Percentiles rank a stretch among this genome's conserved stretches.
Conservation (phyloP, 2,113 vertebrate genomes). For the Spermophilus dauricus region DNA sequence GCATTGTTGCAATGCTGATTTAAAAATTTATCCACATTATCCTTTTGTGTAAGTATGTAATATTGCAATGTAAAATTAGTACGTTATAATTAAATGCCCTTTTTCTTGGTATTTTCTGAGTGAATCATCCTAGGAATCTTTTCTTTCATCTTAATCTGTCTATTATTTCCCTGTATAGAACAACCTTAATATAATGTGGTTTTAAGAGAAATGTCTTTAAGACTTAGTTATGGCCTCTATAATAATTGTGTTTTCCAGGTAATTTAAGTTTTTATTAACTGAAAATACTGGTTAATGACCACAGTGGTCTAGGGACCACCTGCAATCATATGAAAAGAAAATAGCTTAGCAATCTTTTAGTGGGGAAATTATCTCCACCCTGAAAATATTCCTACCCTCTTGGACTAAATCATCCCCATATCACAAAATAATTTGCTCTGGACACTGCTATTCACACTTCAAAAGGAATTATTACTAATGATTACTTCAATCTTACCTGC, state of each 20-base stretch:
- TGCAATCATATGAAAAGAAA: slow-evolving; percentile 53
- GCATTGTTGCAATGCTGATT: background rate
- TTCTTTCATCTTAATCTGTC: slow-evolving; percentile 57
- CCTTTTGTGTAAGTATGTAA: slow-evolving; percentile 47
- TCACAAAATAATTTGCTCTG: slow-evolving; percentile 42
- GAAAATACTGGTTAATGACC: slow-evolving; percentile 63
- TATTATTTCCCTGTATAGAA: slow-evolving; percentile 58
- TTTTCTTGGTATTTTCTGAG: slow-evolving; percentile 18
- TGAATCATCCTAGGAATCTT: slow-evolving; percentile 62
- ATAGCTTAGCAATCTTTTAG: slow-evolving; percentile 41
- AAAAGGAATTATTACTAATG: slow-evolving; percentile 59
- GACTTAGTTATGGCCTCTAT: slow-evolving; percentile 4
- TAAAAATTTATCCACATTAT: slow-evolving; percentile 45
- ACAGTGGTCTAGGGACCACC: slow-evolving; percentile 13
- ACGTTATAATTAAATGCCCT: background rate
- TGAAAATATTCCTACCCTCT: slow-evolving; percentile 58
- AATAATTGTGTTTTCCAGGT: slow-evolving; percentile 54
- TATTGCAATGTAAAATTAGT: slow-evolving; percentile 58
- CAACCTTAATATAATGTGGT: slow-evolving; percentile 2
- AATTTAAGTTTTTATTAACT: slow-evolving; percentile 63
- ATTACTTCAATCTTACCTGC: slow-evolving; percentile 15
- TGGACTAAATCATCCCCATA: slow-evolving; percentile 38
- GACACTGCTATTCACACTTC: slow-evolving; percentile 43
- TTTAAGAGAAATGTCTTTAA: slow-evolving; percentile 66
- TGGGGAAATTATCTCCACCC: slow-evolving; percentile 35